Evolutionary conservation across 2,888 invertebrate genomes (phyloP).

Genomic region (Drosophila ustulata): DNA sequence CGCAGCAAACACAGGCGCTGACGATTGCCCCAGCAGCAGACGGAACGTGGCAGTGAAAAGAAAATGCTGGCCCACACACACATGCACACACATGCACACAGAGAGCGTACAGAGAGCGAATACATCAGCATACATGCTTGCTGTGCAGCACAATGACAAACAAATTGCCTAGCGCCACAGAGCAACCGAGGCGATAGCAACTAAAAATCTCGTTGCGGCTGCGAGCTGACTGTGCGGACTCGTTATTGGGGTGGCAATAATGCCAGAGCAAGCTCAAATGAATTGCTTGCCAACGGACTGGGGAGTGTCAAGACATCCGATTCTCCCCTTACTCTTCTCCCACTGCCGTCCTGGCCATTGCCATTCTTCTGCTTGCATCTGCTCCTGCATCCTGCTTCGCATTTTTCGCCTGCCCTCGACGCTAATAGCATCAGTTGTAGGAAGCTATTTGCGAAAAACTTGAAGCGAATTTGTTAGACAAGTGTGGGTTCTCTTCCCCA

Average conservation of each 20-base stretch:
- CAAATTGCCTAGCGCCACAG: slow-evolving; percentile 68
- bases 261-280: slow-evolving; percentile 57
- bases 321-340: background rate
- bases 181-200: slow-evolving; percentile 51
- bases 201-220: slow-evolving; percentile 78
- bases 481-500: slow-evolving; percentile 9
- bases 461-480: slow-evolving; percentile 59
- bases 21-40: slow-evolving; percentile 43
- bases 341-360: background rate
- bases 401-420: slow-evolving; percentile 25
- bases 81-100: slow-evolving; percentile 13
- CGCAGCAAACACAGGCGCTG: slow-evolving; percentile 23
- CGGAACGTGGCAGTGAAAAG: slow-evolving; percentile 59
- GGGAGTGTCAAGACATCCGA: slow-evolving; percentile 43
- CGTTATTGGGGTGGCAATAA: slow-evolving; percentile 38
- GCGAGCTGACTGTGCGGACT: slow-evolving; percentile 35
- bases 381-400: slow-evolving; percentile 12
- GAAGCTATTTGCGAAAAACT: slow-evolving; percentile 58
- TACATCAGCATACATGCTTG: slow-evolving; percentile 12
- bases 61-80: slow-evolving; percentile 44
- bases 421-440: slow-evolving; percentile 52
- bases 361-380: slow-evolving; percentile 3
- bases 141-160: slow-evolving; percentile 66
- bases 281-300: slow-evolving; percentile 61
- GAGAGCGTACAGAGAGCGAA: background rate